Evolutionary conservation across 2,888 invertebrate genomes (phyloP), one percentile per base, ranked within the genome.

Genomic region (Ypsolopha scabrella): DNA sequence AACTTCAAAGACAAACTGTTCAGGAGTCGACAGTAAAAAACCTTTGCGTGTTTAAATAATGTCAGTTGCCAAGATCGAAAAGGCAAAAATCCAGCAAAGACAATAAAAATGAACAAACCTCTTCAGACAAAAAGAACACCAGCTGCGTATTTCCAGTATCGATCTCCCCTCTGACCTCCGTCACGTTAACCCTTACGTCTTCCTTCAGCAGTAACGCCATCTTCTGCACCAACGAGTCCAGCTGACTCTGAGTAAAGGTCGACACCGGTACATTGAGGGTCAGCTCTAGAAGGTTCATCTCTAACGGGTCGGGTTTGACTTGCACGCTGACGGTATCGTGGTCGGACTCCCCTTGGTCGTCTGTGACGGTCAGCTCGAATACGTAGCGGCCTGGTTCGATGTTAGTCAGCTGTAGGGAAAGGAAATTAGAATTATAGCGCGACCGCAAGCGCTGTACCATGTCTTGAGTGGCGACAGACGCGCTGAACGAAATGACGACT

Each of bases 341-440:
- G 59, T 90, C 91, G 0, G 91, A 91, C 51, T 94, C 87, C 0
- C 97, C 97, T 72, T 97, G 96, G 59, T 94, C 94, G 73, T 98
- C 98, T 41, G 89, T 92, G 1, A 98, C 97, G n/a, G 93, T 93
- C 53, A 98, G 80, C 64, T 92, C 93, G 68, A 97, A 97, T 2
- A 95, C 90, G 70, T 97, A 98, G 57, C 93, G 90, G 0, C 97
- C 98, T 3, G 93, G 91, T 48, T 95, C 93, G 51, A 97, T 88
- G 72, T 95, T 93, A n/a, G 94, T 91, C 37, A 95, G 75, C 93
- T 93, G 67, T 11, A 72, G 41, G 6, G 6, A 24, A 24, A 4
- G 24, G 24, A 24, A 2, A 24, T 24, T 24, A 24, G 24, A n/a
- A n/a, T n/a, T n/a, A n/a, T n/a, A n/a, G n/a, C n/a, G n/a, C n/a